Base-by-base conservation (phyloP, 2,113 vertebrate species). In the Nesogale talazaci region DNA sequence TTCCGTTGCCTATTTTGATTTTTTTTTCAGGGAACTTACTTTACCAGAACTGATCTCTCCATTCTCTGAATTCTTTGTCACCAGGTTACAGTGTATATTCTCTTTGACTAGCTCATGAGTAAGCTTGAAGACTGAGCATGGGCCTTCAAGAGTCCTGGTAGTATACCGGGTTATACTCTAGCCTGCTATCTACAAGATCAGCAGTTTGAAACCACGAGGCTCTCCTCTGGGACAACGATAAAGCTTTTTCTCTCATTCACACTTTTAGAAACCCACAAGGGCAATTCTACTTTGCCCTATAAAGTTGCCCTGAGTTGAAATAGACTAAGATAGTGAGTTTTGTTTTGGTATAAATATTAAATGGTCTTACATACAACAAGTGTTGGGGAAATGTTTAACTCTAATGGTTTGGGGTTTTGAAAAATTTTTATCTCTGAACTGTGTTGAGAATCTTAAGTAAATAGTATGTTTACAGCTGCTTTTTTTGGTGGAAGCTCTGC, bases 1-100 rank as follows among this genome's bases (percentile, higher is more conserved):
- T 80, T 86, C 34, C 92, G 29, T 92, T 74, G 16, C 78, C 36
- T 92, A 12, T 7, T 52, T 94, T 72, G 38, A 36, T 87, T 82
- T 42, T 83, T 88, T 69, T 46, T 61, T 78, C 17, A 40, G 0
- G 10, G 42, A 42, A 46, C 16, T 94, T 92, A 14, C 36, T 77
- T 88, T 91, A 42, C 69, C 22, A 38, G 29, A 3, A 75, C 25
- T 76, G 59, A 23, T 20, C 11, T 80, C 36, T 46, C 36, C 46
- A 2, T 52, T 83, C 67, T 87, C 36, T 83, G 36, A 88, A 65
- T 31, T 90, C 2, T 59, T 75, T 91, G 63, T 92, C 4, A 69
- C 23, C 52, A 83, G n/a, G 16, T 20, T 88, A 56, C 3, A 67
- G 6, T 46, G 40, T 79, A 2, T 78, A n/a, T n/a, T n/a, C n/a